Base-by-base conservation (phyloP, 2,113 vertebrate genomes). In the Aleadryas rufinucha region DNA sequence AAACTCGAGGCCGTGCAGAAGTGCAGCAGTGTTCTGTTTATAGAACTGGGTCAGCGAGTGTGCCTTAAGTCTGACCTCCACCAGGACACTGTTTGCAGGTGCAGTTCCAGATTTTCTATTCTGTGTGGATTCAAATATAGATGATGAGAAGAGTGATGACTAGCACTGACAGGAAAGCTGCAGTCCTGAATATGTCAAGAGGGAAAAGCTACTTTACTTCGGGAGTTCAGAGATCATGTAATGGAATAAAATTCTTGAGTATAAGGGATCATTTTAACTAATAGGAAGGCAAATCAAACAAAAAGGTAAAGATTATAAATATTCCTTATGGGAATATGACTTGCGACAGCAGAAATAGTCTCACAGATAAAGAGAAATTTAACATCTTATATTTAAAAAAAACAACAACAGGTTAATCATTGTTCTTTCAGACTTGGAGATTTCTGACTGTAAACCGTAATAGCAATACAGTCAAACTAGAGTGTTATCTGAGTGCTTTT, bases 61-160 rank as follows among this genome's bases (percentile, higher is more conserved):
- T 80, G 87, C 92, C 50, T 92, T 15, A 24, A 54, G 64, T 31
- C 59, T 93, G 94, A 84, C 91, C 90, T 95, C 89, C 42, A 86
- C 19, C 35, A 57, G 79, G 64, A 86, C 30, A 1, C 37, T 57
- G n/a, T 13, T 71, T 80, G 86, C 71, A 72, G 92, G 28, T 85
- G 57, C 66, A 59, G 79, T 19, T 90, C 23, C 35, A 61, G n/a
- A 66, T 74, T 93, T 91, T 75, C 56, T 87, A 0, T 79, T 91
- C 53, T 76, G 1, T 9, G 9, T 7, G 1, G 37, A 37, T 71
- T 85, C 70, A 83, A 44, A 35, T 84, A 42, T 2, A 74, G 39
- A 28, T 23, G 65, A 44, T 54, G 53, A 52, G n/a, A 30, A 89
- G 64, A 70, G 45, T 27, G 27, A 44, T 44, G 65, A 37, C 23